Conservation (phyloP, 1,140 invertebrate species). For the Cheumatopsyche charites region DNA sequence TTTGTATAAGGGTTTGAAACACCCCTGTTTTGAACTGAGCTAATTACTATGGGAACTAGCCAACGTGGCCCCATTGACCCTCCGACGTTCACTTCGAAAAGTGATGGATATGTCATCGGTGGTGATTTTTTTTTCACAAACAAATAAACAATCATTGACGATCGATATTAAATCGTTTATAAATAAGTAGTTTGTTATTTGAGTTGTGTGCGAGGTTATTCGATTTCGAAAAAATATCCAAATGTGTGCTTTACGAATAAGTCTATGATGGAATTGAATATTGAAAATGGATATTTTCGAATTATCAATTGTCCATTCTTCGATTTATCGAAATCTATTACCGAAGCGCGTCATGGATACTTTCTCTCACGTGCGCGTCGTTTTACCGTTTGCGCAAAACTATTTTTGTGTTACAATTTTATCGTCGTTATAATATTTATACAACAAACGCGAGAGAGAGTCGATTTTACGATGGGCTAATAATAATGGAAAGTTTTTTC, state of each 20-base stretch:
- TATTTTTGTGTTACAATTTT: slow-evolving; percentile 19
- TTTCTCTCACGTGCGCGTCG: slow-evolving; percentile 45
- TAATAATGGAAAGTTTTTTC: slow-evolving; percentile 18
- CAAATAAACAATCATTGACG: not conserved
- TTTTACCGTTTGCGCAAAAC: not conserved
- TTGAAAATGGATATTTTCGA: too few relatives aligned
- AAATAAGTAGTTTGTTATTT: not conserved
- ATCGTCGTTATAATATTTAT: slow-evolving; percentile 3
- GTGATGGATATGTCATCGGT: not conserved
- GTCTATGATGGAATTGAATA: too few relatives aligned
- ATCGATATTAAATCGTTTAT: not conserved
- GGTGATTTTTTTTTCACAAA: slow-evolving; percentile 6
- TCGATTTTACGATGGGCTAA: not conserved
- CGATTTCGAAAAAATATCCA: too few relatives aligned
- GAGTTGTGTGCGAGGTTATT: not conserved
- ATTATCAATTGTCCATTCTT: too few relatives aligned
- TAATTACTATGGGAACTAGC: slow-evolving; percentile 28
- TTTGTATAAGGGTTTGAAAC: not conserved
- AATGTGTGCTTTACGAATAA: too few relatives aligned
- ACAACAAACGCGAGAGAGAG: not conserved
- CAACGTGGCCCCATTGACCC: slow-evolving; percentile 10
- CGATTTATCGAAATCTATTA: not conserved
- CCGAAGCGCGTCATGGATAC: slow-evolving; percentile 22
- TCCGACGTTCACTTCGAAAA: not conserved
- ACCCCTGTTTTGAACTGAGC: slow-evolving; percentile 5